These are phyloP conservation scores for Caranx ignobilis DNA, from an alignment of 2,113 vertebrate genomes.

Conservation along the genomic window DNA sequence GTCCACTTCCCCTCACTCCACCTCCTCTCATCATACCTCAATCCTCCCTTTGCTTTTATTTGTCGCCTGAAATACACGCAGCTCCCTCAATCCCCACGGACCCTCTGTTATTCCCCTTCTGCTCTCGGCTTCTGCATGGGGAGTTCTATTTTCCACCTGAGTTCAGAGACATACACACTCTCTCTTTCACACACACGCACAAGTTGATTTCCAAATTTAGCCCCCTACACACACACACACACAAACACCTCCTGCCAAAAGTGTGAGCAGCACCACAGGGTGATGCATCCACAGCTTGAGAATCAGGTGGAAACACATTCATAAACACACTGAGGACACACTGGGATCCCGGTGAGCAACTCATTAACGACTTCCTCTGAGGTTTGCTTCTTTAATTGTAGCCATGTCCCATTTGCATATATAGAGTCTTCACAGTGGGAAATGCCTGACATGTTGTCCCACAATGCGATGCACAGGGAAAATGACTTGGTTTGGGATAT, in stretches of 20 bases:
- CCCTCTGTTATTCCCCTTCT: conserved; percentile 21
- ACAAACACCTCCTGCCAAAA: conserved; percentile 51
- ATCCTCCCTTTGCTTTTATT: conserved; percentile 3
- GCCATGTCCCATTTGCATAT: background rate
- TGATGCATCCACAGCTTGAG: conserved; percentile 2
- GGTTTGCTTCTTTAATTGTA: background rate
- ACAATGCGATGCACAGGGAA: background rate
- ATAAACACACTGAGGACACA: background rate
- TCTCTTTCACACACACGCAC: background rate
- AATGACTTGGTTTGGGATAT: background rate
- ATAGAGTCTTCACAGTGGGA: background rate
- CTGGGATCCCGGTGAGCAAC: background rate
- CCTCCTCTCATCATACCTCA: conserved; percentile 12
- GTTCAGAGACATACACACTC: conserved; percentile 4
- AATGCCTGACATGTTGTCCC: background rate
- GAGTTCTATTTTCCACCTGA: conserved; percentile 35
- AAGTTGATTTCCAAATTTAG: conserved; percentile 60
- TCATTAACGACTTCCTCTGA: conserved; percentile 14
- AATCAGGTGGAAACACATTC: background rate
- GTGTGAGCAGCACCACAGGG: conserved; percentile 48
- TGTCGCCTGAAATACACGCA: conserved; percentile 28
- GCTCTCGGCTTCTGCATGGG: conserved; percentile 13
- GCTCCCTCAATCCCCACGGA: conserved; percentile 1
- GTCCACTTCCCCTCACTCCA: background rate
- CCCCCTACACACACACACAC: conserved; percentile 9